Evolutionary conservation across 2,797 vertebrate species (phyloP), one percentile per base, ranked within the genome.

Genomic region (Lacerta viridis): DNA sequence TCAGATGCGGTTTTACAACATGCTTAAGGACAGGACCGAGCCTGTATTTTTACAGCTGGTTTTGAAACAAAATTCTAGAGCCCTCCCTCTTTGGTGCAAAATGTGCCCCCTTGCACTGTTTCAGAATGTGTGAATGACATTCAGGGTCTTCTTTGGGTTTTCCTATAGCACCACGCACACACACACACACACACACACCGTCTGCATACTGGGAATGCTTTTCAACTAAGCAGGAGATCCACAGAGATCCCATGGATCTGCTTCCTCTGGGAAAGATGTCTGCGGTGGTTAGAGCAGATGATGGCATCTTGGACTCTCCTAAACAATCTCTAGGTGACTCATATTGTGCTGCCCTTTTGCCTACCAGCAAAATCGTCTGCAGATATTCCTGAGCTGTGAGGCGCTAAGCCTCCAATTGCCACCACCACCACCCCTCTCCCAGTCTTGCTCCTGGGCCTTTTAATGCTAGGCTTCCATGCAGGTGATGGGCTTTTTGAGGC

Each of bases 21-120:
- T 43, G 83, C 83, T 88, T 39, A 0, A 0, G 81, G 41, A 66
- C 43, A 3, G 71, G 71, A 33, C 33, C 17, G 17, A 74, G 86
- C 71, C 50, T 80, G 0, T 83, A 0, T 20, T 1, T 88, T 39
- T 27, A 7, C 89, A 81, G n/a, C 55, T 3, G 39, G 84, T 85
- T 71, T 77, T 2, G 2, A 0, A 0, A 39, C 46, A 39, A 17
- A 61, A 41, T 68, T 27, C 59, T 36, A 17, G 23, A 41, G 61
- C 69, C 33, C n/a, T 33, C n/a, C 33, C 11, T 27, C 36, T 66
- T 20, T 4, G 61, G 25, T 18, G 61, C 29, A 15, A 18, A 59
- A 23, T 3, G 0, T 2, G 5, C 20, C 23, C 8, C 23, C 25
- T 43, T 68, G 80, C 4, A 1, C 59, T 66, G 20, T n/a, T 8